phyloP scores from a whole-genome alignment of 2,113 vertebrate genomes.

The Cichladusa arquata region DNA sequence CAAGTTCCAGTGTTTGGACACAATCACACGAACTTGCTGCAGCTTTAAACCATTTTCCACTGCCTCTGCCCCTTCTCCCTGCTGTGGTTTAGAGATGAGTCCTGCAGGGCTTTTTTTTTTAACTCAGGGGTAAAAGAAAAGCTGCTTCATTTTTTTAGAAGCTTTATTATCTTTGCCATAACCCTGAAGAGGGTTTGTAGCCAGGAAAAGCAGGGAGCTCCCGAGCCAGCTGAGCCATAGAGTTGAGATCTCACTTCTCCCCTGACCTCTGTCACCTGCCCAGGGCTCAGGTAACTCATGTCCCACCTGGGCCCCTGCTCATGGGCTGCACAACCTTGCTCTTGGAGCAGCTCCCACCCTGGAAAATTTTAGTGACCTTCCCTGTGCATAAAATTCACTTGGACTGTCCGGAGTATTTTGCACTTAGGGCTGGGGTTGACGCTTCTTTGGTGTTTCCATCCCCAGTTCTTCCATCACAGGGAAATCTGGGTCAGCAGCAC shows the following conservation, averaged over 20 bases:
- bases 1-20: background rate
- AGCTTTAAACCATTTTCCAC: background rate
- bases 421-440: background rate
- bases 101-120: background rate
- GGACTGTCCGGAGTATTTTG: background rate
- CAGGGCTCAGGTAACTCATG: background rate
- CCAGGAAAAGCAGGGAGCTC: background rate
- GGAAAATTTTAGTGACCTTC: background rate
- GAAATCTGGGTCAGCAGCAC: background rate
- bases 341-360: background rate
- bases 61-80: background rate
- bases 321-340: background rate
- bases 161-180: background rate
- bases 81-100: background rate
- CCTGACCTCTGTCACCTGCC: background rate
- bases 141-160: background rate
- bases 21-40: background rate
- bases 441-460: background rate
- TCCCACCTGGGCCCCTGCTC: background rate
- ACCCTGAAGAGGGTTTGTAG: background rate
- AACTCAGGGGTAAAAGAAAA: background rate
- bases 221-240: background rate
- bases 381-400: background rate
- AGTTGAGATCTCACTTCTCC: background rate
- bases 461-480: background rate